These are phyloP conservation scores for Heliconius hortense DNA, from an alignment of 2,888 invertebrate species.

Conservation along the genomic window DNA sequence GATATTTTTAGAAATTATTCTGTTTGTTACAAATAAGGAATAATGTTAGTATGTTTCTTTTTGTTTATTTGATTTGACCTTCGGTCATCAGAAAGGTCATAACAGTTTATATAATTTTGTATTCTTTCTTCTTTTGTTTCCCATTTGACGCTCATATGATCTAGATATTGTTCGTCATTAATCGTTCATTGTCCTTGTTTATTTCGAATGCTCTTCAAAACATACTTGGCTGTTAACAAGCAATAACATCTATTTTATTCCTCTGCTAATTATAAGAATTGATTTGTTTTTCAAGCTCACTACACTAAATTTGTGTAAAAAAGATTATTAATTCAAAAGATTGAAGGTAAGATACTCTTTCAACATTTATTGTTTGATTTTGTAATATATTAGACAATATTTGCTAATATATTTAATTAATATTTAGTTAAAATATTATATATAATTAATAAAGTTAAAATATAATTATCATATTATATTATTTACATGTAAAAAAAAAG, in stretches of 20 bases:
- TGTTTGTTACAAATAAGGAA: conserved; percentile 8
- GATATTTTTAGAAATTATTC: conserved; percentile 28
- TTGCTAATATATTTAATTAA: too few species aligned
- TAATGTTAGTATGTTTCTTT: conserved; percentile 36
- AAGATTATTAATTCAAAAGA: background rate
- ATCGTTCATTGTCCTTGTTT: conserved; percentile 56
- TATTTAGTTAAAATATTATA: too few species aligned
- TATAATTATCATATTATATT: too few species aligned
- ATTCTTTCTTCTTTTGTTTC: conserved; percentile 46
- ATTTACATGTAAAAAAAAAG: background rate
- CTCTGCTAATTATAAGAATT: conserved; percentile 57
- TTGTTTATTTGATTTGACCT: conserved; percentile 57
- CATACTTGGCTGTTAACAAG: conserved; percentile 47
- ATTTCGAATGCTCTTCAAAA: conserved; percentile 47
- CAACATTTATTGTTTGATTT: background rate
- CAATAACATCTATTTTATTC: conserved; percentile 53
- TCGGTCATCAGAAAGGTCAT: conserved; percentile 68
- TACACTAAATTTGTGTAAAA: background rate
- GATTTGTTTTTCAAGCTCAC: conserved; percentile 7
- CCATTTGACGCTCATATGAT: conserved; percentile 50
- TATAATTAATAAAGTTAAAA: too few species aligned
- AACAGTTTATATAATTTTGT: conserved; percentile 65
- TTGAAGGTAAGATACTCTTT: background rate
- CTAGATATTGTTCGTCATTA: conserved; percentile 38
- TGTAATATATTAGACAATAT: background rate